Conservation (phyloP, 2,888 invertebrate genomes). For the Tenthredo distinguenda region DNA sequence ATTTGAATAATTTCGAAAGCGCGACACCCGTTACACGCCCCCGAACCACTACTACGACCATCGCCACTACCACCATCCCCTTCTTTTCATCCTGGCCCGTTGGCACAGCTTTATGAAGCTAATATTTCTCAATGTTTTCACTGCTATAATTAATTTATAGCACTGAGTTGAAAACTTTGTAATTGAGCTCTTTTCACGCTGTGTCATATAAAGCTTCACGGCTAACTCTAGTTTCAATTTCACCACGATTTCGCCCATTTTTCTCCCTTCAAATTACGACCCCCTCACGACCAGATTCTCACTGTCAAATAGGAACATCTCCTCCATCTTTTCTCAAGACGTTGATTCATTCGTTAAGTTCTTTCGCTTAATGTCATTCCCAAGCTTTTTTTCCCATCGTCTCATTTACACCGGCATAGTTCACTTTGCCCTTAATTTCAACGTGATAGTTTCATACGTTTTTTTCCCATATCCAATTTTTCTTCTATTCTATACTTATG, state of each 20-base stretch:
- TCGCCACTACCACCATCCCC: conserved; percentile 21
- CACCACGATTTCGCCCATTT: conserved; percentile 14
- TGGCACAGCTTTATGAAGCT: conserved; percentile 55
- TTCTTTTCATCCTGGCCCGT: conserved; percentile 10
- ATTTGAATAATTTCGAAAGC: conserved; percentile 42
- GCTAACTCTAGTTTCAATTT: conserved; percentile 43
- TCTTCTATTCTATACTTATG: not conserved
- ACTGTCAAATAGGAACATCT: not conserved
- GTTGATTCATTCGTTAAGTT: not conserved
- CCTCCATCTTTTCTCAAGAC: not conserved
- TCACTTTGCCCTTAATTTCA: not conserved
- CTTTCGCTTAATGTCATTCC: not conserved
- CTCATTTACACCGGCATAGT: not conserved
- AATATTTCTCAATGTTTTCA: conserved; percentile 64
- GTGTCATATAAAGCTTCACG: conserved; percentile 39
- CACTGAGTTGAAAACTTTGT: conserved; percentile 59
- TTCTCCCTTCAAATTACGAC: conserved; percentile 12
- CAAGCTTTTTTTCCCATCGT: not conserved
- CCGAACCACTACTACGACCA: conserved; percentile 14
- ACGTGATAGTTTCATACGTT: not conserved
- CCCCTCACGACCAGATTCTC: not conserved
- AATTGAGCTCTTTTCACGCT: conserved; percentile 60
- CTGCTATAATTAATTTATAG: conserved; percentile 63
- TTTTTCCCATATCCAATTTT: not conserved
- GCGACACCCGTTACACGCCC: conserved; percentile 41